A percentile compares a stretch with the other conserved stretches of the same genome.
Conservation (phyloP, 1,140 invertebrate species). For the Carposina sasakii region DNA sequence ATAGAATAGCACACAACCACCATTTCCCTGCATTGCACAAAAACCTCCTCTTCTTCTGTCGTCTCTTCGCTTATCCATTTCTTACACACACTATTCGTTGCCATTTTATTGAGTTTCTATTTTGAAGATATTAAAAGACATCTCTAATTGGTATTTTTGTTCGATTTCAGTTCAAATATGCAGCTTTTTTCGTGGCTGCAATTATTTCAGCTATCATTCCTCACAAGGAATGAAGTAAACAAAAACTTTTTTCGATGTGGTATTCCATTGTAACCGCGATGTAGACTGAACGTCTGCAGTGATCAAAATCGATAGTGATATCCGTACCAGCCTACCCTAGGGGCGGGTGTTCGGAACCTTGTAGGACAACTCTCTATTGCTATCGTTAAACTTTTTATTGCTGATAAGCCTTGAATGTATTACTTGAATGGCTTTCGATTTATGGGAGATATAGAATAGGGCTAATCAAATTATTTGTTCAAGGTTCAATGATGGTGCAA, state of each 20-base stretch:
- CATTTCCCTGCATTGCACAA: conserved; percentile 54
- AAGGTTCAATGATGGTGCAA: too few species aligned
- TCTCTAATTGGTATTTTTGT: too few species aligned
- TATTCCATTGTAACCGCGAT: conserved; percentile 43
- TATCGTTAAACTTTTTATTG: conserved; percentile 50
- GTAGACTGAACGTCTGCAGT: conserved; percentile 36
- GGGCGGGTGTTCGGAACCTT: conserved; percentile 33
- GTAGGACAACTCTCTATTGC: conserved; percentile 50
- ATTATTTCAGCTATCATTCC: too few species aligned
- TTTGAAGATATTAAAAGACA: too few species aligned
- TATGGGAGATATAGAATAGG: too few species aligned
- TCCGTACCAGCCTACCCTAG: conserved; percentile 38
- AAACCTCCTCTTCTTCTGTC: conserved; percentile 49
- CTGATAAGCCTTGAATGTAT: conserved; percentile 43
- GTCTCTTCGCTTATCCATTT: conserved; percentile 62
- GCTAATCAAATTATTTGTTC: too few species aligned
- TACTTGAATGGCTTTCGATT: too few species aligned
- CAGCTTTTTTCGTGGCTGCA: too few species aligned
- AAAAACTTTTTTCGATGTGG: conserved; percentile 18
- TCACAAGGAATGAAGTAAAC: too few species aligned
- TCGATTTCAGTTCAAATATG: too few species aligned
- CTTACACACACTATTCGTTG: conserved; percentile 40
- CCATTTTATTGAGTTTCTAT: conserved; percentile 35
- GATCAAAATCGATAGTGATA: conserved; percentile 53
- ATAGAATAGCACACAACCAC: conserved; percentile 55